Percentiles rank a stretch among this genome's conserved stretches.
These are phyloP conservation scores for Drosophila auraria DNA, from an alignment of 1,140 invertebrate genomes.

Conservation along the genomic window DNA sequence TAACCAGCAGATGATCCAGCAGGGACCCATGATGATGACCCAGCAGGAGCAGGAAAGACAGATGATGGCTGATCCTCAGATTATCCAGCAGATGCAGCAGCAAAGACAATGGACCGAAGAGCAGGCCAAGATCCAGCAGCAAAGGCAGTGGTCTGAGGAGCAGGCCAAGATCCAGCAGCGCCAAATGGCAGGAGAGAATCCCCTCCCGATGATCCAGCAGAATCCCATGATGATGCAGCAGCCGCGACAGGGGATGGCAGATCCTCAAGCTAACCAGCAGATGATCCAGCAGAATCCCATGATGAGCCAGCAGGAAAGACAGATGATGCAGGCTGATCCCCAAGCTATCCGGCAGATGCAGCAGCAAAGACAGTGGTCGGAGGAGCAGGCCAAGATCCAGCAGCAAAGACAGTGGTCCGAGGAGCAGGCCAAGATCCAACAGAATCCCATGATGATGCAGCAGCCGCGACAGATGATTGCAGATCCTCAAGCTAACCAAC, in stretches of 20 bases:
- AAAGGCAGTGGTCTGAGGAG: background rate
- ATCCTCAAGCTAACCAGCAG: background rate
- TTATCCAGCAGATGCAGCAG: background rate
- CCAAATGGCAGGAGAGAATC: no score
- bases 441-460: constrained; percentile 29
- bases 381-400: no score
- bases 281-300: constrained; percentile 9
- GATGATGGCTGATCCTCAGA: constrained; percentile 29
- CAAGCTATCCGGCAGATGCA: constrained; percentile 6
- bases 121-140: background rate
- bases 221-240: constrained; percentile 29
- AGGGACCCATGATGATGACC: background rate
- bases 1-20: background rate
- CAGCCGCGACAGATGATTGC: constrained; percentile 9
- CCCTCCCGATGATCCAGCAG: constrained; percentile 4
- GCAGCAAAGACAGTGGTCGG: background rate
- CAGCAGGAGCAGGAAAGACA: constrained; percentile 18
- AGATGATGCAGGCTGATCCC: constrained; percentile 27
- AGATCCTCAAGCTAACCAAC: background rate
- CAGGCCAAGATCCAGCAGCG: background rate
- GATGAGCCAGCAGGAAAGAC: constrained; percentile 35
- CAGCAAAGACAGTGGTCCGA: background rate
- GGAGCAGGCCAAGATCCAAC: constrained; percentile 1
- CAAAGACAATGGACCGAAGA: background rate
- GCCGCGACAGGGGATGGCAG: background rate